Evolutionary conservation across 2,888 invertebrate genomes (phyloP), one percentile per base, ranked within the genome.

Genomic region (Idaea dimidiata): DNA sequence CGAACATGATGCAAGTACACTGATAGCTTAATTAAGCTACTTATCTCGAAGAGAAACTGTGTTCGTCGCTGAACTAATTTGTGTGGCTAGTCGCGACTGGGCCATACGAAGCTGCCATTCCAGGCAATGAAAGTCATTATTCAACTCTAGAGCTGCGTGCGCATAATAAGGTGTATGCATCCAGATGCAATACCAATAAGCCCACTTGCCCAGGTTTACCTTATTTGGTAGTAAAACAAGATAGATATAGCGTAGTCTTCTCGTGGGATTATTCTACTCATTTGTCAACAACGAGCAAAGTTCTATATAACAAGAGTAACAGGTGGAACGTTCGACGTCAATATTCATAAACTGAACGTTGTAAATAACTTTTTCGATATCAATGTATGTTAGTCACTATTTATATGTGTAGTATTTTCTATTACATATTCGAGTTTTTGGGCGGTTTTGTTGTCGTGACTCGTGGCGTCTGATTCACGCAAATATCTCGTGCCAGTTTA

Each of bases 61-160:
- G 78, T 78, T 54, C 16, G 17, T 18, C 17, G 18, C 56, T 61
- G 57, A 56, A 58, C 33, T 33, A 43, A n/a, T 43, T 17, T 56
- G 70, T 69, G 67, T 66, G 7, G 70, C 17, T 59, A 63, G 64
- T 63, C 63, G 54, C 66, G 75, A 77, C 73, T 72, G 72, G 43
- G 43, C 14, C 10, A 43, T 43, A 83, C 86, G 81, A 81, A 82
- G 84, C 84, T 87, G 86, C 88, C 88, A 88, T 89, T 86, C 87
- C 83, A 82, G 81, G 83, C 88, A 84, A 90, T 87, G 89, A 91
- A 91, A 91, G 88, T 87, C 82, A 86, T 84, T 78, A 82, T 82
- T 82, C 81, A 83, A 79, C 73, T 72, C 74, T 72, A 66, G 71
- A 75, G 72, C 76, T 68, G 73, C 76, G 66, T 71, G 76, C 71